These are phyloP conservation scores for Tachina grossa DNA, from an alignment of 2,888 invertebrate species.

Conservation along the genomic window DNA sequence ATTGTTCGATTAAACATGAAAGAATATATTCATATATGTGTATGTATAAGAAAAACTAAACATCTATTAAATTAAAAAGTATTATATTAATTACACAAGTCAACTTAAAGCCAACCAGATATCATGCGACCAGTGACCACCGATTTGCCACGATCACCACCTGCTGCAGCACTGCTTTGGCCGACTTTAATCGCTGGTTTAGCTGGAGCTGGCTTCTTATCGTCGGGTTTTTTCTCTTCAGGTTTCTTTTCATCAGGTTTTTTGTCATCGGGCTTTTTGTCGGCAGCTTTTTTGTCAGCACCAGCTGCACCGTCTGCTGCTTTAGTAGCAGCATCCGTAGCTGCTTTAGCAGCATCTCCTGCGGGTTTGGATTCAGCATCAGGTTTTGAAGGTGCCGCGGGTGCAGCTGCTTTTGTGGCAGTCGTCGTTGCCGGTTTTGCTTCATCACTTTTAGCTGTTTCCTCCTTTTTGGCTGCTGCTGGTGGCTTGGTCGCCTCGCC, in stretches of 20 bases:
- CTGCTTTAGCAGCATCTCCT: slow-evolving; percentile 73
- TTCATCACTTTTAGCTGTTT: slow-evolving; percentile 76
- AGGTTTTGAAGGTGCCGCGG: slow-evolving; percentile 75
- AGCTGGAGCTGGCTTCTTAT: slow-evolving; percentile 76
- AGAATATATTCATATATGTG: neutral
- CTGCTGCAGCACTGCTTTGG: slow-evolving; percentile 82
- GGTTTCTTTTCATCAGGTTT: slow-evolving; percentile 70
- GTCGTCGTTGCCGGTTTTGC: slow-evolving; percentile 76
- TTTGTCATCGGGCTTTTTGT: slow-evolving; percentile 72
- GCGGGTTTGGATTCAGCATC: slow-evolving; percentile 77
- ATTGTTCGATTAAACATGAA: slow-evolving; percentile 26
- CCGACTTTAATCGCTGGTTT: slow-evolving; percentile 81
- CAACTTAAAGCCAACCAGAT: slow-evolving; percentile 88
- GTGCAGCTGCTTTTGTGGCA: slow-evolving; percentile 75
- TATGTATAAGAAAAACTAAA: neutral
- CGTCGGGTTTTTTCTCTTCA: slow-evolving; percentile 70
- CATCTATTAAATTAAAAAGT: slow-evolving; percentile 22
- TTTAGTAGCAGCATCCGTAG: slow-evolving; percentile 78
- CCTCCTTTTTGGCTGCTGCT: slow-evolving; percentile 78
- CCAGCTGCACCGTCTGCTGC: slow-evolving; percentile 73
- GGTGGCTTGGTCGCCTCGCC: slow-evolving; percentile 77
- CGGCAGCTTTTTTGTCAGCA: slow-evolving; percentile 69
- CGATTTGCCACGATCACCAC: slow-evolving; percentile 87
- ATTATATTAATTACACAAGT: slow-evolving; percentile 24
- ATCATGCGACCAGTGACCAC: slow-evolving; percentile 89